Evolutionary conservation across 1,140 invertebrate genomes (phyloP), one percentile per base, ranked within the genome.

Genomic region (Zophobas morio): DNA sequence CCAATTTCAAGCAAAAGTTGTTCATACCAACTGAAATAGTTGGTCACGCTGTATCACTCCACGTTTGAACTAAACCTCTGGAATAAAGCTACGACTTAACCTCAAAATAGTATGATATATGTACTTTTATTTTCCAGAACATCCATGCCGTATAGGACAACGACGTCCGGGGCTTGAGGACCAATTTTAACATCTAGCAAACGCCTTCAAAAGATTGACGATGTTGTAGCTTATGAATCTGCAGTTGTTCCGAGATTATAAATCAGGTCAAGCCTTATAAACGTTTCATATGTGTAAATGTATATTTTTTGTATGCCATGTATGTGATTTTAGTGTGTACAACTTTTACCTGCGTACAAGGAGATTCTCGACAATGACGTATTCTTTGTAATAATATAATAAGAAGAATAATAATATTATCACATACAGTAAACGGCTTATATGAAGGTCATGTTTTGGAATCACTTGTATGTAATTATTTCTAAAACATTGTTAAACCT

Each of bases 201-300:
- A 32, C 46, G 63, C 63, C 20, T 70, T 70, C 40, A 37, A 37
- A 66, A 37, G 33, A 42, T n/a, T 54, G 20, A 33, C 20, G 8
- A 53, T 20, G 20, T 20, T 20, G 5, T 63, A 66, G 60, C 60
- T 66, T 66, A 20, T 5, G 4, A 57, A 66, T 42, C 60, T 39
- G 40, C 60, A 35, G 35, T 8, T 57, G 54, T 57, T 57, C 32
- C 54, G 54, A 51, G 4, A 57, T 57, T 46, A 57, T 57, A 42
- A 71, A 8, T 70, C 33, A 72, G 37, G 39, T 56, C 71, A 47
- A 73, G 71, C 71, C 71, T 73, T 73, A 73, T 73, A 56, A 73
- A 56, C 53, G 47, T 72, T 51, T 72, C 63, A 72, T 72, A 72
- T 73, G 49, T 73, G 71, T 73, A 73, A 73, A 73, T 73, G 71